A percentile compares a stretch with the other conserved stretches of the same genome.
These are phyloP conservation scores for Abrostola tripartita DNA, from an alignment of 2,888 invertebrate genomes.

Conservation along the genomic window DNA sequence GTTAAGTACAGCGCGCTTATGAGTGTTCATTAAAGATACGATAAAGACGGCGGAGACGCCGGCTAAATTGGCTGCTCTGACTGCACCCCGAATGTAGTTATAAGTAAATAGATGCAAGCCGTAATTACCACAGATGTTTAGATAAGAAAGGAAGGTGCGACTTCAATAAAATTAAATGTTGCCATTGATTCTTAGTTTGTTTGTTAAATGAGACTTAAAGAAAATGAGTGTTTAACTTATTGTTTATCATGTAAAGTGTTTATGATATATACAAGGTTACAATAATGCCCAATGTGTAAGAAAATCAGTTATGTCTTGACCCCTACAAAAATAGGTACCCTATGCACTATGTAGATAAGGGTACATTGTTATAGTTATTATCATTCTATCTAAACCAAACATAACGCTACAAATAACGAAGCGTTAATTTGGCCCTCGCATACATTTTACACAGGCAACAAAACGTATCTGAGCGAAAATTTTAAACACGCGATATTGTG, in stretches of 20 bases:
- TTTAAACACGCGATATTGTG: conserved; percentile 40
- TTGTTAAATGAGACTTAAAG: background rate
- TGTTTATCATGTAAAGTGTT: no score
- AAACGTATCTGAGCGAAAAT: conserved; percentile 28
- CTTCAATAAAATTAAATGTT: background rate
- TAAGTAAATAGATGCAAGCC: conserved; percentile 39
- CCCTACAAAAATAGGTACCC: no score
- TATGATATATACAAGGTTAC: no score
- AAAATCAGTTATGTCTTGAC: no score
- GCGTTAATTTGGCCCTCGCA: background rate
- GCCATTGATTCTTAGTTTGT: background rate
- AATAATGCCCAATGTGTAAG: no score
- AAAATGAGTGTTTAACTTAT: no score
- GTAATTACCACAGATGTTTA: conserved; percentile 14
- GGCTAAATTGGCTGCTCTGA: conserved; percentile 79
- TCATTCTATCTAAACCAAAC: background rate
- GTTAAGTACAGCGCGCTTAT: conserved; percentile 83
- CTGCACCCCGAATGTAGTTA: conserved; percentile 54
- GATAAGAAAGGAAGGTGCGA: background rate
- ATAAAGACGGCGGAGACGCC: conserved; percentile 82
- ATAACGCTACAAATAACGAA: background rate
- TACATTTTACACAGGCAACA: conserved; percentile 15
- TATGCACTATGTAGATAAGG: no score
- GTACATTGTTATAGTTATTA: no score
- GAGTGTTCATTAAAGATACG: conserved; percentile 88